These are phyloP conservation scores for Candidula unifasciata DNA, from an alignment of 2,888 invertebrate species.

Conservation along the genomic window DNA sequence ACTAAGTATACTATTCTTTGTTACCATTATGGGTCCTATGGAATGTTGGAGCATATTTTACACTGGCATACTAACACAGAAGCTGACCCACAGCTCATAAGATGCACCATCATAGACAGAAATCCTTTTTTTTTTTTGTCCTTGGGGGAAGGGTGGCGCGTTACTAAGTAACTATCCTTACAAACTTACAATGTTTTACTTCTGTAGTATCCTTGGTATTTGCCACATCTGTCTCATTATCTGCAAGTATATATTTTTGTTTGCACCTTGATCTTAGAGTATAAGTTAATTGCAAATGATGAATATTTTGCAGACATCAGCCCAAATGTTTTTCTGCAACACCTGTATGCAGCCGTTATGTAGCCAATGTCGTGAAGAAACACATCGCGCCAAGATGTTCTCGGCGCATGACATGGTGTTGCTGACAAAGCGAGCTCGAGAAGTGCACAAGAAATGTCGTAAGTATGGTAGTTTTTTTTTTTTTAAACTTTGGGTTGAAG, in stretches of 20 bases:
- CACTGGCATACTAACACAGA: too few species aligned
- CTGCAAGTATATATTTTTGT: slow-evolving; percentile 19
- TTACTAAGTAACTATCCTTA: too few species aligned
- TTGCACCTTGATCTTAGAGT: background rate
- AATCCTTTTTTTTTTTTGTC: too few species aligned
- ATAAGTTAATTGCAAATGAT: background rate
- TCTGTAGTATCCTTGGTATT: too few species aligned
- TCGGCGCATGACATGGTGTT: slow-evolving; percentile 85
- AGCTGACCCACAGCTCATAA: too few species aligned
- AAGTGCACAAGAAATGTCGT: slow-evolving; percentile 82
- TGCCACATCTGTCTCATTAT: background rate
- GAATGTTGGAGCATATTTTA: too few species aligned
- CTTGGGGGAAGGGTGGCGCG: too few species aligned
- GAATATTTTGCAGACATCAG: slow-evolving; percentile 22
- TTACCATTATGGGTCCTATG: too few species aligned
- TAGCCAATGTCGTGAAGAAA: slow-evolving; percentile 84
- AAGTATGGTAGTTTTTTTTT: slow-evolving; percentile 63
- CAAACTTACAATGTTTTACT: too few species aligned
- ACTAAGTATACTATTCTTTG: too few species aligned
- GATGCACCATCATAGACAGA: too few species aligned
- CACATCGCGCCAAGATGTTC: slow-evolving; percentile 88
- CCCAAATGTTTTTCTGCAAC: slow-evolving; percentile 86
- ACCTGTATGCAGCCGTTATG: slow-evolving; percentile 87
- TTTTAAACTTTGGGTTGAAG: too few species aligned
- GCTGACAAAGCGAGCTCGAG: slow-evolving; percentile 85